Base-by-base conservation (phyloP, 1,140 invertebrate genomes). In the Brachionus rotundiformis region DNA sequence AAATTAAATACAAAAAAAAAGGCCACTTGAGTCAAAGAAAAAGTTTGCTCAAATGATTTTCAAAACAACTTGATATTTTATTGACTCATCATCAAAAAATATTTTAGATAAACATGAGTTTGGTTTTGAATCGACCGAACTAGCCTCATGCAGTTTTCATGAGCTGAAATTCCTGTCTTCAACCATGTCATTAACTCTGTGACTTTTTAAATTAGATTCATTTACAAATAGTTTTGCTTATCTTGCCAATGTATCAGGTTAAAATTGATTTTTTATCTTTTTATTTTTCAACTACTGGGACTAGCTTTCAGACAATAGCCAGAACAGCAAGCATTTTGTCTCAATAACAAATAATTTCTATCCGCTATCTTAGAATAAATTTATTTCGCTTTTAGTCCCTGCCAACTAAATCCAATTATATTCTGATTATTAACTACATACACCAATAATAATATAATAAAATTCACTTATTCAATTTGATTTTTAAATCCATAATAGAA, bases 1-100 rank as follows among this genome's bases (percentile, higher is more conserved):
- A 68, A 68, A 68, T 68, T 68, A 68, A 68, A 68, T n/a, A 68
- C 27, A 33, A 16, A 19, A 65, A 31, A 65, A 33, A 68, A 33
- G 36, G 29, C 29, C 36, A 68, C 63, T 68, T 68, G 63, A 68
- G 29, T n/a, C n/a, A n/a, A n/a, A n/a, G n/a, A 10, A 68, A 68
- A 39, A 68, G 63, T 68, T 68, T 68, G 63, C 63, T 68, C 63
- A 68, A 68, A 68, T 68, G 63, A 68, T 68, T 68, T 68, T 68
- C 10, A 33, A 68, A 68, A 68, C 63, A 68, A 68, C 63, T 68
- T 68, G 29, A 68, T 33, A 68, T 68, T 68, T 33, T 68, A 68
- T 68, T 68, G 63, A 68, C 63, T 68, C 13, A 33, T 33, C 27
- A 33, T n/a, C n/a, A n/a, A n/a, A 33, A 68, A 68, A 68, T 68